A percentile compares a stretch with the other conserved stretches of the same genome.
These are phyloP conservation scores for Tragelaphus scriptus DNA, from an alignment of 2,113 vertebrate genomes.

Conservation along the genomic window DNA sequence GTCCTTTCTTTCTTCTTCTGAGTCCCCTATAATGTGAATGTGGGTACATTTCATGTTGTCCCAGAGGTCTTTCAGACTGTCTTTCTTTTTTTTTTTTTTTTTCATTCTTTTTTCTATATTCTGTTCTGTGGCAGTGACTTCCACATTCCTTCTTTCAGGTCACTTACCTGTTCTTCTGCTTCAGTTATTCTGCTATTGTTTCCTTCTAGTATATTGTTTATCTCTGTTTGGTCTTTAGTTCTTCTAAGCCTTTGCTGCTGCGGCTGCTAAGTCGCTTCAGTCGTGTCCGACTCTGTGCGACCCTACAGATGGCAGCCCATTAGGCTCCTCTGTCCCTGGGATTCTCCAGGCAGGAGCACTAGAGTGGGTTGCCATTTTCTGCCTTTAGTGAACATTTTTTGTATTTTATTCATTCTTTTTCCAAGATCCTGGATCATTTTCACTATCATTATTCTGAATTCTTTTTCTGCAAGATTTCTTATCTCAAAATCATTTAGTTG, in stretches of 20 bases:
- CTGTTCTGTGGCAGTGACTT: neutral
- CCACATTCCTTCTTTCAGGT: neutral
- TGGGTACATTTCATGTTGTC: neutral
- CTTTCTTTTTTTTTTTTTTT: neutral
- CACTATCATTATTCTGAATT: neutral
- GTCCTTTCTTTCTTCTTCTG: neutral
- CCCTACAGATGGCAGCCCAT: too few species aligned
- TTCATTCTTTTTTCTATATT: neutral
- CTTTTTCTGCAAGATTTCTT: neutral
- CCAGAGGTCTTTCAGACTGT: neutral
- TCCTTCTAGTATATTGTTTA: neutral
- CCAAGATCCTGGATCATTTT: neutral
- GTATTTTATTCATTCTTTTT: neutral
- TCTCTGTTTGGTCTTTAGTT: neutral
- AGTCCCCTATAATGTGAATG: neutral
- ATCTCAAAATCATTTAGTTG: neutral
- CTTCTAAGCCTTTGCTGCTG: neutral
- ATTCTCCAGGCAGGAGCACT: too few species aligned
- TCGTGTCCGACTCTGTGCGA: too few species aligned
- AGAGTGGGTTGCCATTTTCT: too few species aligned
- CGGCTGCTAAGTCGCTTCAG: too few species aligned
- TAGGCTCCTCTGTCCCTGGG: too few species aligned
- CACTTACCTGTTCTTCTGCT: neutral
- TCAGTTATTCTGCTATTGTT: neutral
- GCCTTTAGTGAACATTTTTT: neutral